Evolutionary conservation across 1,140 invertebrate genomes (phyloP).

Genomic region (Saccostrea cuccullata): DNA sequence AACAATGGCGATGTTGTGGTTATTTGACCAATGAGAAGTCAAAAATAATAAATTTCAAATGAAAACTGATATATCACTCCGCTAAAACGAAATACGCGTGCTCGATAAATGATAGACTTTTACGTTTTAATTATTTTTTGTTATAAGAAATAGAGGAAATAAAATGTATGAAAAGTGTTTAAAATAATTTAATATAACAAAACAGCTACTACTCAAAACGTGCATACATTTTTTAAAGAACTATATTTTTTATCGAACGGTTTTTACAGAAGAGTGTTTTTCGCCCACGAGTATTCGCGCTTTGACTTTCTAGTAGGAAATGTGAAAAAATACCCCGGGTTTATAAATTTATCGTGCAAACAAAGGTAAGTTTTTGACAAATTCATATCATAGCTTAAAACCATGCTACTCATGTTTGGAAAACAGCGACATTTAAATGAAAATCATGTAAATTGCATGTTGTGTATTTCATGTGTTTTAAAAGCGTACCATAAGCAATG

Average conservation of each 20-base stretch:
- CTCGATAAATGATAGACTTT: too few relatives aligned
- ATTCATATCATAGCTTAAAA: too few relatives aligned
- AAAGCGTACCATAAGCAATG: too few relatives aligned
- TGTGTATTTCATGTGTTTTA: too few relatives aligned
- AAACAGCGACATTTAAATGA: too few relatives aligned
- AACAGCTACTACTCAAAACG: neutral
- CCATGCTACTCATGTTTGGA: too few relatives aligned
- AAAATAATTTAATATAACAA: neutral
- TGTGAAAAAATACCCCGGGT: neutral
- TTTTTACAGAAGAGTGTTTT: neutral
- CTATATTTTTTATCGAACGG: neutral
- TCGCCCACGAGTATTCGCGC: neutral
- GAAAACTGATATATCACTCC: neutral
- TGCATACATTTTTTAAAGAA: neutral
- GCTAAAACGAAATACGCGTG: neutral
- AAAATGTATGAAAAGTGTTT: too few relatives aligned
- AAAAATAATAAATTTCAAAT: neutral
- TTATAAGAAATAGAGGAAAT: too few relatives aligned
- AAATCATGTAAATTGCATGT: too few relatives aligned
- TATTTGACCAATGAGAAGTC: conserved; percentile 11
- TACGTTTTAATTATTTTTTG: too few relatives aligned
- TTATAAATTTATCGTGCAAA: neutral
- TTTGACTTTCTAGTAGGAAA: neutral
- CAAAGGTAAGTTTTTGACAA: conserved; percentile 2
- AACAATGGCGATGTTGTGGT: neutral